Percentiles rank a stretch among this genome's conserved stretches.
These are phyloP conservation scores for Drosophila eohydei DNA, from an alignment of 2,888 invertebrate genomes.

Conservation along the genomic window DNA sequence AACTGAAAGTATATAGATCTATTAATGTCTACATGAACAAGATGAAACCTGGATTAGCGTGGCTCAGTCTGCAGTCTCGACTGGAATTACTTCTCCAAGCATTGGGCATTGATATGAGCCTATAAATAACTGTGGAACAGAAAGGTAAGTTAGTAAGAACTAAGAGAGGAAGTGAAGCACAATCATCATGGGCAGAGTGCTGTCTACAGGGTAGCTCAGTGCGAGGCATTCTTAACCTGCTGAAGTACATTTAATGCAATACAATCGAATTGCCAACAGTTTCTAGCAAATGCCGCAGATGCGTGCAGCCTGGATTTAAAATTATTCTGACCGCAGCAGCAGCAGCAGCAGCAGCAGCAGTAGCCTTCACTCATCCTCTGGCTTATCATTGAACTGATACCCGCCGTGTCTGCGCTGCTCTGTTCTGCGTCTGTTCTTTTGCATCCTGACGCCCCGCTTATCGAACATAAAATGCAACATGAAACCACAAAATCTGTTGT, in stretches of 20 bases:
- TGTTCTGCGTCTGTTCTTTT: constrained; percentile 14
- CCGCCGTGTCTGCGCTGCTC: constrained; percentile 35
- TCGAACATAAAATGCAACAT: constrained; percentile 73
- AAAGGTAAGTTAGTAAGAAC: no score
- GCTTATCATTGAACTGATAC: constrained; percentile 32
- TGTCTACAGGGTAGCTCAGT: not conserved
- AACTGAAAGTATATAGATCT: no score
- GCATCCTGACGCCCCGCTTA: constrained; percentile 54
- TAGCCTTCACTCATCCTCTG: constrained; percentile 12
- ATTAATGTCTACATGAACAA: no score
- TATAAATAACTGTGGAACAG: no score
- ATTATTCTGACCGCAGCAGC: constrained; percentile 52
- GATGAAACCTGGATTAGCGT: no score
- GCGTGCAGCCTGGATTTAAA: constrained; percentile 54
- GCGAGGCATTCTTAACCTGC: not conserved
- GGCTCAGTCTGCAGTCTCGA: no score
- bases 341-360: constrained; percentile 21
- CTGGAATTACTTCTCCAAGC: no score
- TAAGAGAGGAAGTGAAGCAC: no score
- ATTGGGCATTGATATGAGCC: no score
- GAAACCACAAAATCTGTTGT: constrained; percentile 75
- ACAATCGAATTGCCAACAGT: constrained; percentile 20
- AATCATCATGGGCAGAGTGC: not conserved
- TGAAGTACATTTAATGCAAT: constrained; percentile 19
- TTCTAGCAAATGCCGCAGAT: constrained; percentile 30